Evolutionary conservation across 2,113 vertebrate genomes (phyloP).

Genomic region (Ceyx melanurus): DNA sequence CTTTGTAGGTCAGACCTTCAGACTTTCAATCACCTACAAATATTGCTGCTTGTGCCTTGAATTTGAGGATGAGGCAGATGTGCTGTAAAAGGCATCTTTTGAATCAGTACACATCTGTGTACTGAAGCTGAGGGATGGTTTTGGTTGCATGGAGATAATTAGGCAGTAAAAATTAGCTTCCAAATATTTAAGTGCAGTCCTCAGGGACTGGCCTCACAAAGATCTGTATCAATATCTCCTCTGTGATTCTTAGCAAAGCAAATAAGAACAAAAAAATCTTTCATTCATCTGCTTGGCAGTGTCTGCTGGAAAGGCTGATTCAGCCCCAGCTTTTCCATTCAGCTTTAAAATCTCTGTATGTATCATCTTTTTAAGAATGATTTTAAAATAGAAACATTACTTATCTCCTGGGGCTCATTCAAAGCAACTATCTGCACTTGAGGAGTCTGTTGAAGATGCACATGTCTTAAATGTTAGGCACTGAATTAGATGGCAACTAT

Average conservation of each 20-base stretch:
- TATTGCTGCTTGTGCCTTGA: neutral
- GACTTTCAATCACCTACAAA: neutral
- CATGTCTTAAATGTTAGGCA: neutral
- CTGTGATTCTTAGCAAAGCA: constrained; percentile 9
- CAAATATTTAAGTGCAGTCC: neutral
- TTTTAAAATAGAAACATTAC: constrained; percentile 5
- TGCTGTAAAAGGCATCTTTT: neutral
- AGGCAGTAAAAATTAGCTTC: constrained; percentile 1
- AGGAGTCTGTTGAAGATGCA: neutral
- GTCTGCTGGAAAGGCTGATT: constrained; percentile 3
- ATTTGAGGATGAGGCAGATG: neutral
- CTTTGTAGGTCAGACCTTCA: neutral
- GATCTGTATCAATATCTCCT: neutral
- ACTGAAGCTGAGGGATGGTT: neutral
- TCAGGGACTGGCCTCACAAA: neutral
- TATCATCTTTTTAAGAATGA: neutral
- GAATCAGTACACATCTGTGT: neutral
- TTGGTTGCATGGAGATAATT: neutral
- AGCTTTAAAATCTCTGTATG: neutral
- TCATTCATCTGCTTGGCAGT: constrained; percentile 22
- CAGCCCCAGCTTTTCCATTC: constrained; percentile 21
- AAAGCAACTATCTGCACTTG: neutral
- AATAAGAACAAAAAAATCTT: constrained; percentile 10
- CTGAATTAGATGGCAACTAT: neutral
- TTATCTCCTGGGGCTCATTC: neutral